These are phyloP conservation scores for Drosophila nannoptera DNA, from an alignment of 1,140 invertebrate species.

Conservation along the genomic window DNA sequence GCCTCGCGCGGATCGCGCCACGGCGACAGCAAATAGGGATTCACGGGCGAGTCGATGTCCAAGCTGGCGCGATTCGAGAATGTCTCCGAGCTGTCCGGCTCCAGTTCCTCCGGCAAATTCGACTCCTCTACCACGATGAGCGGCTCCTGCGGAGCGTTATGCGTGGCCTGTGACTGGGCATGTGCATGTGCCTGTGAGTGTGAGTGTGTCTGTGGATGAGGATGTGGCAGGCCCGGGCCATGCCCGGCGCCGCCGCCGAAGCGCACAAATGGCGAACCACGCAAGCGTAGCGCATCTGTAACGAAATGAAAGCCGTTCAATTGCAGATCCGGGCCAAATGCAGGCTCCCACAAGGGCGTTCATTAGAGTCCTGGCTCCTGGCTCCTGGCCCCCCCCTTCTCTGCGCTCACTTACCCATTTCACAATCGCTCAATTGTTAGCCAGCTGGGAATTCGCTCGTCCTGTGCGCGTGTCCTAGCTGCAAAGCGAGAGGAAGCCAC, in stretches of 20 bases:
- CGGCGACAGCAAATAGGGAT: conserved; percentile 88
- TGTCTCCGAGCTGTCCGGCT: conserved; percentile 80
- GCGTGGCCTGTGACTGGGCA: conserved; percentile 40
- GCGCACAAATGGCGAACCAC: conserved; percentile 79
- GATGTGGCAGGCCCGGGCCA: conserved; percentile 1
- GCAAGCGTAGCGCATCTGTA: conserved; percentile 78
- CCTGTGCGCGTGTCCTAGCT: conserved; percentile 45
- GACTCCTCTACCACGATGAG: conserved; percentile 90
- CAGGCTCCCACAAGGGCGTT: conserved; percentile 16
- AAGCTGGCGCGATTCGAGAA: conserved; percentile 82
- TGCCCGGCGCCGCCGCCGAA: conserved; percentile 46
- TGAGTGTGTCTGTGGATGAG: conserved; percentile 44
- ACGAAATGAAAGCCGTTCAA: conserved; percentile 14
- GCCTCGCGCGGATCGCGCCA: conserved; percentile 84
- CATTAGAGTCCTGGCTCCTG: conserved; percentile 21
- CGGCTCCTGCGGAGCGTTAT: conserved; percentile 80
- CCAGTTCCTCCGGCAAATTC: conserved; percentile 83
- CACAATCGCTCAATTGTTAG: conserved; percentile 60
- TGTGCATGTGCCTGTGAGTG: conserved; percentile 27
- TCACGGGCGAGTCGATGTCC: conserved; percentile 87
- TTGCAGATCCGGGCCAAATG: conserved; percentile 5
- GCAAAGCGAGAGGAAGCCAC: conserved; percentile 37
- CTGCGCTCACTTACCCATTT: conserved; percentile 62
- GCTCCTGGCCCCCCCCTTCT: background rate
- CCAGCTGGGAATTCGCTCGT: conserved; percentile 51